These are phyloP conservation scores for Pocillopora verrucosa DNA, from an alignment of 64 coral and sea anemone species.

Conservation along the genomic window DNA sequence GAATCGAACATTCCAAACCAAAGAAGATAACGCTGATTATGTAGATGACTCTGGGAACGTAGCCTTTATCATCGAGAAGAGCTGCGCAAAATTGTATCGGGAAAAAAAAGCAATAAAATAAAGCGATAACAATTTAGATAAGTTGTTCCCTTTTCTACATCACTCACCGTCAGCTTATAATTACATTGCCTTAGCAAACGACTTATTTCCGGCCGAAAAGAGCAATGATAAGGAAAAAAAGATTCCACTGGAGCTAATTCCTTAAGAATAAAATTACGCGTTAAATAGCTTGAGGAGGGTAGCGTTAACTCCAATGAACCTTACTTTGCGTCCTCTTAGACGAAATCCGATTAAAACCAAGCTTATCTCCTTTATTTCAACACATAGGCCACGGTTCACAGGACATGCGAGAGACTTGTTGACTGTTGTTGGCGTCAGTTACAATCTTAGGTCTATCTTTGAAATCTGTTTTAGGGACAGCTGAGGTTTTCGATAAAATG, in stretches of 20 bases:
- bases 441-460: conserved; percentile 6
- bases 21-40: not conserved
- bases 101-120: not conserved
- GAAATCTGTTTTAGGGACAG: conserved; percentile 8
- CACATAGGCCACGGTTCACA: not conserved
- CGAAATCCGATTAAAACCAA: not conserved
- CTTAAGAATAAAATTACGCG: not conserved
- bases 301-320: not conserved
- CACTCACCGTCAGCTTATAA: conserved; percentile 18
- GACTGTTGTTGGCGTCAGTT: conserved; percentile 15
- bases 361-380: not conserved
- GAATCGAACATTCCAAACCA: too few species aligned
- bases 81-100: not conserved
- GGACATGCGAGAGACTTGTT: not conserved
- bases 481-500: conserved; percentile 30
- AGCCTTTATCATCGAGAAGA: not conserved
- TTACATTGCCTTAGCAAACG: not conserved
- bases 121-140: not conserved
- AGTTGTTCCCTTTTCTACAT: not conserved
- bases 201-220: not conserved
- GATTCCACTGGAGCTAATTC: not conserved
- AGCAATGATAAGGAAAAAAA: not conserved
- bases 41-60: not conserved
- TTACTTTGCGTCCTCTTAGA: not conserved
- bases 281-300: not conserved